These are phyloP conservation scores for Neotragus pygmaeus DNA, from an alignment of 2,113 vertebrate species.

Conservation along the genomic window DNA sequence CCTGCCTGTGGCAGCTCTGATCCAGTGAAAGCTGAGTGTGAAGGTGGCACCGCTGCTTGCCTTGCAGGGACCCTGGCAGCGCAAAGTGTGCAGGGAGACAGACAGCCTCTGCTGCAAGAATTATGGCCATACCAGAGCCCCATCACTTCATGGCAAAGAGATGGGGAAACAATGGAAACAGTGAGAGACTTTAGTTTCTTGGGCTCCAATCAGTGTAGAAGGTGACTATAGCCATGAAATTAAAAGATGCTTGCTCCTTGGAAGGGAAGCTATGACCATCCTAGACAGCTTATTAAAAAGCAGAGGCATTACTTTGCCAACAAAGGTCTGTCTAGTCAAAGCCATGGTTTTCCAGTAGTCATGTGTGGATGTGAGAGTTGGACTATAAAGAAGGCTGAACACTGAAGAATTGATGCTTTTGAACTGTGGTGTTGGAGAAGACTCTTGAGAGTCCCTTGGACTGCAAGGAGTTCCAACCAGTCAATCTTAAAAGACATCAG, in stretches of 20 bases:
- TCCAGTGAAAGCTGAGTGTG: fast-evolving
- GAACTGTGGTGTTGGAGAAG: neutral
- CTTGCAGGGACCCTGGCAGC: neutral
- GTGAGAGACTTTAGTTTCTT: neutral
- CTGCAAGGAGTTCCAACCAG: neutral
- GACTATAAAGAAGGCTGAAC: neutral
- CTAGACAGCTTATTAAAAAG: neutral
- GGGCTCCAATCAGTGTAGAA: neutral
- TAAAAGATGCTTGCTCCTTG: neutral
- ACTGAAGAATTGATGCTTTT: neutral
- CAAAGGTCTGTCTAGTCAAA: neutral
- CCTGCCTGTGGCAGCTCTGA: neutral
- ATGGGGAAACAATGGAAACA: neutral
- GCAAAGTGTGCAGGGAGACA: neutral
- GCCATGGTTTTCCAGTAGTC: neutral
- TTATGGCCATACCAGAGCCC: neutral
- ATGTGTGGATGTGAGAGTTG: neutral
- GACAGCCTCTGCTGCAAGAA: neutral
- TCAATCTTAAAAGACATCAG: neutral
- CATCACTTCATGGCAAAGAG: neutral
- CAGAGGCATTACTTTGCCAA: neutral
- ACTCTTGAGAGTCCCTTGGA: neutral
- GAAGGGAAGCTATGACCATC: neutral
- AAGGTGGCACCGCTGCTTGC: neutral
- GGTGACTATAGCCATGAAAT: neutral